These are phyloP conservation scores for Brachionus sp. DNA, from an alignment of 1,140 invertebrate species.

Conservation along the genomic window DNA sequence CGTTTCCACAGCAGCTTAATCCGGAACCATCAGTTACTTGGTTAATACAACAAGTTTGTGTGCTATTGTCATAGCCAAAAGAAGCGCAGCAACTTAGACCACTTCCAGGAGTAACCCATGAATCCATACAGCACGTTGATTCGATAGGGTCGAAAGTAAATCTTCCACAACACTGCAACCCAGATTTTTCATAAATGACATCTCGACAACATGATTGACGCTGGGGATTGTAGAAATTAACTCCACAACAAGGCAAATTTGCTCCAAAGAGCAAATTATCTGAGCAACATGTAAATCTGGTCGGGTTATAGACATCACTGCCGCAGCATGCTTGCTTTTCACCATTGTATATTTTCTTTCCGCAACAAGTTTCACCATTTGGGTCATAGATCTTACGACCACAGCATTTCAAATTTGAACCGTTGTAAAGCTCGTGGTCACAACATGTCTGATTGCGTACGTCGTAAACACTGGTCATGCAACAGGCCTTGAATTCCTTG, in stretches of 20 bases:
- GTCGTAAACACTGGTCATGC: background rate
- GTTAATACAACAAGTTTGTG: background rate
- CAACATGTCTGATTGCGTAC: conserved; percentile 6
- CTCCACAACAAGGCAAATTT: background rate
- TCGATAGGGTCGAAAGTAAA: background rate
- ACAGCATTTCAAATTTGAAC: background rate
- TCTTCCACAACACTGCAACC: background rate
- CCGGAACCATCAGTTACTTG: background rate
- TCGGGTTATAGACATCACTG: background rate
- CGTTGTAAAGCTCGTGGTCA: background rate
- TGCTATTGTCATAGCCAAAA: background rate
- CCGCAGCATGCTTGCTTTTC: background rate
- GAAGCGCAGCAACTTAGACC: background rate
- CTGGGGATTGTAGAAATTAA: background rate
- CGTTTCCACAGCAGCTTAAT: background rate
- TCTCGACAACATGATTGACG: background rate
- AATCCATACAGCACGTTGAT: background rate
- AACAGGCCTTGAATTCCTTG: background rate
- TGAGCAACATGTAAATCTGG: background rate
- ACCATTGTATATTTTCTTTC: background rate
- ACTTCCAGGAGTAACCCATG: background rate
- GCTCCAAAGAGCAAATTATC: background rate
- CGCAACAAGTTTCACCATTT: background rate
- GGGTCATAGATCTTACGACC: background rate
- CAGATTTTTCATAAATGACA: background rate